Base-by-base conservation (phyloP, 2,113 vertebrate genomes). In the Tyrannus savana region DNA sequence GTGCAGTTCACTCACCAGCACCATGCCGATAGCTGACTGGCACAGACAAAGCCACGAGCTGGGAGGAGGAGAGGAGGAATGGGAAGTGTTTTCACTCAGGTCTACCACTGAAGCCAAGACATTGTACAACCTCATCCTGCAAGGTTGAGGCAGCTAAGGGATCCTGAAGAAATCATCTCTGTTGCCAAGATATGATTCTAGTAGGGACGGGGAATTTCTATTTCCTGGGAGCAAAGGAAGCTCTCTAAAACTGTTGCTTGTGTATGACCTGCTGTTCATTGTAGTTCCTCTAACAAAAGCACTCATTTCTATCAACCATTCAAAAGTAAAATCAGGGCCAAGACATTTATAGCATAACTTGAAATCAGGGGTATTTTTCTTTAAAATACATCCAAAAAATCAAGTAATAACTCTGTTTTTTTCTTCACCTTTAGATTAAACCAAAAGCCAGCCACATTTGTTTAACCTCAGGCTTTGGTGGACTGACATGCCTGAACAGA, bases 401-500 rank as follows among this genome's bases (percentile, higher is more conserved):
- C 27, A 72, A 3, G 66, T 74, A 93, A 68, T 37, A 67, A 39
- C 28, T 59, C 67, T 59, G 15, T 31, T 19, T 3, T 31, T 84
- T 83, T 73, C 76, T 85, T 94, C 91, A 58, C 68, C 47, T 90
- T 92, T 60, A 92, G 72, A 95, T 81, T 93, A 86, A 92, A n/a
- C 83, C 64, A 86, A 74, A 92, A 93, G 39, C 59, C 25, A 28
- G 39, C 63, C 75, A 71, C 75, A 41, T 83, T 93, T 89, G 73
- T 91, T 95, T 96, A 88, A 97, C 87, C 94, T 93, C 63, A 18
- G 84, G 82, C 92, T 93, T 93, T 84, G 85, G 71, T 88, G 76
- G 63, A 83, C 75, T 63, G 68, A 87, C 95, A 33, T 94, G 95
- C 59, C 95, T 93, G 90, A 96, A 91, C 96, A 96, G 67, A 91